Base-by-base conservation (phyloP, 2,888 invertebrate genomes). In the Drosophila barbarae region DNA sequence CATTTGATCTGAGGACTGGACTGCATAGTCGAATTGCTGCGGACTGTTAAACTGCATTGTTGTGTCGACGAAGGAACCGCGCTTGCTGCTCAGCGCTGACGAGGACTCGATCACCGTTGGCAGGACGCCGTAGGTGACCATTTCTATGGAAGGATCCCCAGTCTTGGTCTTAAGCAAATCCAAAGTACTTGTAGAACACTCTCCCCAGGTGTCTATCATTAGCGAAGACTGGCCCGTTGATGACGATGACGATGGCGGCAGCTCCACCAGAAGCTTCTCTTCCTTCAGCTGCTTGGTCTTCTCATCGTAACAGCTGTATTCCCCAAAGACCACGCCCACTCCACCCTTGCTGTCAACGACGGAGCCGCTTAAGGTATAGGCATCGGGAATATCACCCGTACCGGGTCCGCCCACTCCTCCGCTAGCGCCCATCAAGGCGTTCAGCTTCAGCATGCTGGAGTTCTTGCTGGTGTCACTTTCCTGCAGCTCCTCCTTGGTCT, bases 401-500 rank as follows among this genome's bases (percentile, higher is more conserved):
- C 66, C 67, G 13, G 55, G 59, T 18, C 71, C 73, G 47, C 75
- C 77, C 35, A 67, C 68, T 0, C 65, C 68, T 2, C 67, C 69
- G 4, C 69, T 15, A 26, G 52, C 52, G 49, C 69, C 77, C 12
- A 63, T 63, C n/a, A 85, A 42, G 5, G 88, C 85, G 63, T 89
- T 88, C 9, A 88, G 63, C 61, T 86, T 88, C 0, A 88, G 71
- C 13, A 87, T 78, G 60, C 87, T 88, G 21, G 88, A 87, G 30
- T 87, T 88, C 39, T 87, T 87, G 59, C 88, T 87, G 2, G 94
- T 49, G 5, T 95, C 50, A 46, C 88, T 81, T 28, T 89, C 88
- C 65, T 93, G 92, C 18, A 94, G 88, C 79, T 95, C 95, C 77
- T 95, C 95, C 85, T 95, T 95, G 60, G 93, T 93, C 82, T 94